Evolutionary conservation across 2,113 vertebrate genomes (phyloP).

Genomic region (Pelecanoides urinatrix): DNA sequence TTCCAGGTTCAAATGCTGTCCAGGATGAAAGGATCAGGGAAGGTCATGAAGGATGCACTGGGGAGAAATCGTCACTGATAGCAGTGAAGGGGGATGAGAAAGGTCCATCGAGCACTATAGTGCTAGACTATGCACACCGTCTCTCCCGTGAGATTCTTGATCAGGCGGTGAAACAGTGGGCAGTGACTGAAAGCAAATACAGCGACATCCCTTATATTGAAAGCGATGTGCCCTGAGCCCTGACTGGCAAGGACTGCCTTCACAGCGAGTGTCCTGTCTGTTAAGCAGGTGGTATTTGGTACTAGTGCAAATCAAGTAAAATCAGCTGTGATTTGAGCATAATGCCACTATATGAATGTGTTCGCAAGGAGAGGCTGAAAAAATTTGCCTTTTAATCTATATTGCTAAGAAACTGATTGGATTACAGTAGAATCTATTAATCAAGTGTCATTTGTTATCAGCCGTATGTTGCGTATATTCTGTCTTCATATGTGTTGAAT

Average conservation of each 20-base stretch:
- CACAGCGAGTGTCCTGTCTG: neutral
- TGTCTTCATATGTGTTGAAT: neutral
- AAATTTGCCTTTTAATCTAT: neutral
- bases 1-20: constrained; percentile 66
- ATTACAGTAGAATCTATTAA: neutral
- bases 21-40: constrained; percentile 53
- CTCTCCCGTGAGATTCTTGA: constrained; percentile 88
- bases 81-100: constrained; percentile 31
- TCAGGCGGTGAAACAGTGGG: constrained; percentile 90
- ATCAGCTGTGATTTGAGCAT: neutral
- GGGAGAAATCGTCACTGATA: constrained; percentile 75
- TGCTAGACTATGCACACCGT: constrained; percentile 86
- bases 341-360: neutral
- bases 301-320: neutral
- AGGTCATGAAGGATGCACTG: neutral
- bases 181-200: constrained; percentile 85
- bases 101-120: constrained; percentile 34
- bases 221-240: constrained; percentile 85
- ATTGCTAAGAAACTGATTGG: neutral
- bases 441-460: neutral
- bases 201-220: constrained; percentile 95
- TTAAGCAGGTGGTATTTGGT: neutral
- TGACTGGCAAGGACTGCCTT: neutral
- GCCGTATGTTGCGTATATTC: neutral
- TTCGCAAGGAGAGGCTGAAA: neutral